Percentiles rank a stretch among this genome's conserved stretches.
phyloP scores from a whole-genome alignment of 2,113 vertebrate species.

The Edolisoma coerulescens region DNA sequence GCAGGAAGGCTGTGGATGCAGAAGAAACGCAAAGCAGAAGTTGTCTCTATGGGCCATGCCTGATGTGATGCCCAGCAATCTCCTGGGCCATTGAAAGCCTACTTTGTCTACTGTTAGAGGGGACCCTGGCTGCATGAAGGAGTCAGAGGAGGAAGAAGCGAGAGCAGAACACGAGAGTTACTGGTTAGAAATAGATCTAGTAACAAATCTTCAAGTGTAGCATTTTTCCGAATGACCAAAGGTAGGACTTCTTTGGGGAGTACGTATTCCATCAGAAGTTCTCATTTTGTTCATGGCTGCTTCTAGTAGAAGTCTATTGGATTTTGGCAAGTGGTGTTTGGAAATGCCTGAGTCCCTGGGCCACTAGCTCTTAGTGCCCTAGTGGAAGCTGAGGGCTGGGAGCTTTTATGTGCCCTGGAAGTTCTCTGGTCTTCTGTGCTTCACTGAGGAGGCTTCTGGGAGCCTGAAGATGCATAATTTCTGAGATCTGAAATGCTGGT shows the following conservation, averaged over 20 bases:
- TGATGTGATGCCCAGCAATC: not conserved
- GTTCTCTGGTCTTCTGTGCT: not conserved
- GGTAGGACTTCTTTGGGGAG: not conserved
- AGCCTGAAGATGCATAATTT: not conserved
- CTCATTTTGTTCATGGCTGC: not conserved
- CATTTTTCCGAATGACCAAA: not conserved
- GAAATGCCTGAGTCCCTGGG: not conserved
- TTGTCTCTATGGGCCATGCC: not conserved
- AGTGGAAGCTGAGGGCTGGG: not conserved
- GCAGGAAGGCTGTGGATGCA: not conserved
- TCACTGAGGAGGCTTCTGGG: not conserved
- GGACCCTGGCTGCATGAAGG: not conserved
- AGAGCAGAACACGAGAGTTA: not conserved
- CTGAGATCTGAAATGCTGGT: not conserved
- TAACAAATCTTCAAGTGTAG: not conserved
- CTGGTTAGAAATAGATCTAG: not conserved
- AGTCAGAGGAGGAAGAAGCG: not conserved
- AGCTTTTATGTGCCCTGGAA: fast-evolving
- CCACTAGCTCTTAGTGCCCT: not conserved
- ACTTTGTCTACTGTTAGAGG: not conserved
- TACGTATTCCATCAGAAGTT: not conserved
- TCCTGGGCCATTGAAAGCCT: not conserved
- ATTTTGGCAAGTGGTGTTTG: not conserved
- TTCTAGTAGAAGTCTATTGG: not conserved
- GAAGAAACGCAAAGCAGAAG: not conserved